Evolutionary conservation across 2,888 invertebrate genomes (phyloP), one percentile per base, ranked within the genome.

Genomic region (Tenthredo scrophulariae): DNA sequence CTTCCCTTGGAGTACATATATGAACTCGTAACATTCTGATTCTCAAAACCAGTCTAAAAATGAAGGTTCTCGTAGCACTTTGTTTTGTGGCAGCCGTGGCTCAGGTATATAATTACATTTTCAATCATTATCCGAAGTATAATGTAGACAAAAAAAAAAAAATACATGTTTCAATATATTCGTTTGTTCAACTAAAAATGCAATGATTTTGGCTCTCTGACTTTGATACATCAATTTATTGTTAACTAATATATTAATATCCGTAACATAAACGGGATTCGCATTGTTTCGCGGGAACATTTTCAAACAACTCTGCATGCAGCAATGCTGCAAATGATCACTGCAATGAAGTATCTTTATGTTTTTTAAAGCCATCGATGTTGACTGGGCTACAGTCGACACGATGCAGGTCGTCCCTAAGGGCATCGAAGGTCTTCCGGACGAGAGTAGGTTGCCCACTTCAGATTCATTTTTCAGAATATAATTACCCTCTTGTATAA

Each of bases 71-170:
- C 62, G 54, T 84, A 50, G 62, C 40, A 33, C 54, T 84, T 58
- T 84, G 75, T 29, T 75, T 75, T 37, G 75, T 84, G 9, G 62
- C 62, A 29, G 62, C 75, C 6, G 58, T 62, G 40, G 84, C 75
- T 84, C 84, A 84, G 75, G 84, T 84, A 75, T 84, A 75, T 54
- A 33, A 33, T 54, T 18, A 54, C 33, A 50, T 77, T n/a, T 26
- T 18, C 9, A 18, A n/a, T 29, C 40, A 15, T 67, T 26, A 22
- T 22, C 40, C 67, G 9, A 22, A 22, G 9, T 22, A 22, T 15
- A 74, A n/a, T n/a, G 10, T n/a, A 43, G n/a, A 46, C 2, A 2
- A 33, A 3, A 26, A 43, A 15, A 2, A 33, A 3, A 26, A 43
- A 15, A 43, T 37, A 75, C 43, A 26, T 26, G 22, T 9, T 15